Evolutionary conservation across 1,140 invertebrate genomes (phyloP).

Genomic region (Halesus radiatus): DNA sequence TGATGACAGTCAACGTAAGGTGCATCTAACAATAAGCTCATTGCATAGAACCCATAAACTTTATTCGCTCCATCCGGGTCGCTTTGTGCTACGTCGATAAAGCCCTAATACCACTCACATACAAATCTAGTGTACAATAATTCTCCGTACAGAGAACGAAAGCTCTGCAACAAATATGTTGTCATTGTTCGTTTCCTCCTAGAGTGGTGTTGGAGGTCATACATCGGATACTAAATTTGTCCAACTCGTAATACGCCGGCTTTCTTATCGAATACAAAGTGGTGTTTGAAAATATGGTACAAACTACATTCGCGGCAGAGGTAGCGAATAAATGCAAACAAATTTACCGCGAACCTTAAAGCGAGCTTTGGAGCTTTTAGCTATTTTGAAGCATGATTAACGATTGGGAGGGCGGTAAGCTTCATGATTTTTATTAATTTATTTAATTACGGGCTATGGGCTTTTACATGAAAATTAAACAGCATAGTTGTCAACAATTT

Average conservation of each 20-base stretch:
- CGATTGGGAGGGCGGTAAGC: no score
- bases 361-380: no score
- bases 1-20: no score
- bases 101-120: neutral
- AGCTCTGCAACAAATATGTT: neutral
- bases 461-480: no score
- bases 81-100: neutral
- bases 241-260: neutral
- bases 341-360: no score
- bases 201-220: slow-evolving; percentile 1
- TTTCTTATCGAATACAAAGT: neutral
- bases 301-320: no score
- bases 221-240: slow-evolving; percentile 16
- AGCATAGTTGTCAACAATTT: no score
- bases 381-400: no score
- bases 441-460: no score
- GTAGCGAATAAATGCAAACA: no score
- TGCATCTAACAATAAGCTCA: neutral
- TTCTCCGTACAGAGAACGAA: neutral
- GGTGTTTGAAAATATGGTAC: neutral
- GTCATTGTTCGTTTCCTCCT: slow-evolving; percentile 14
- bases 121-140: neutral
- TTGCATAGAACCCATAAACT: neutral
- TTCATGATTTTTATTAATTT: no score
- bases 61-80: slow-evolving; percentile 1